phyloP scores from a whole-genome alignment of 2,113 vertebrate genomes.

The Hippoglossus stenolepis region DNA sequence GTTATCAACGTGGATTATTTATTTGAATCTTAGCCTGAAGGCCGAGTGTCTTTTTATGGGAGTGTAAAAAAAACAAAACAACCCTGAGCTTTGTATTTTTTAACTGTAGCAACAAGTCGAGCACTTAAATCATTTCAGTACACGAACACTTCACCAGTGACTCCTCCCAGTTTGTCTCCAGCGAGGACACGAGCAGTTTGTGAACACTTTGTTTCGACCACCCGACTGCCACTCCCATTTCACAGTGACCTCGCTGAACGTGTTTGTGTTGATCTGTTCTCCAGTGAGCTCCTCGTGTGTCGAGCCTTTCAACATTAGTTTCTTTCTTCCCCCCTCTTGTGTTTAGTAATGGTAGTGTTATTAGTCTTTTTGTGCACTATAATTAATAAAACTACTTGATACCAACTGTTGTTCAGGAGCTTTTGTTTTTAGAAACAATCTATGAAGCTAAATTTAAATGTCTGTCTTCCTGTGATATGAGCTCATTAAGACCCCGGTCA shows the following conservation, averaged over 20 bases:
- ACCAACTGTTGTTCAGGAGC: conserved; percentile 1
- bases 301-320: conserved; percentile 24
- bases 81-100: conserved; percentile 31
- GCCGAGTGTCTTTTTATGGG: conserved; percentile 15
- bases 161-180: neutral
- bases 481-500: too few relatives aligned
- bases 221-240: conserved; percentile 30
- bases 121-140: conserved; percentile 42
- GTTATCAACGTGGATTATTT: neutral
- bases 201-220: too few relatives aligned
- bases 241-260: conserved; percentile 60
- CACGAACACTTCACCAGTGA: conserved; percentile 10
- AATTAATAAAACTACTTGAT: conserved; percentile 73
- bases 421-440: neutral
- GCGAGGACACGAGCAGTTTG: too few relatives aligned
- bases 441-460: too few relatives aligned
- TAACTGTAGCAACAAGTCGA: conserved; percentile 67
- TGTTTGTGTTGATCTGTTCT: conserved; percentile 57
- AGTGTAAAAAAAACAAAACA: neutral
- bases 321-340: conserved; percentile 45
- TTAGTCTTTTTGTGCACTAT: conserved; percentile 69
- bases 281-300: conserved; percentile 48
- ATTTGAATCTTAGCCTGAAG: neutral
- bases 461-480: too few relatives aligned
- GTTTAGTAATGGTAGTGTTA: conserved; percentile 62